Conservation (phyloP, 2,113 vertebrate species). For the Aramus guarauna region DNA sequence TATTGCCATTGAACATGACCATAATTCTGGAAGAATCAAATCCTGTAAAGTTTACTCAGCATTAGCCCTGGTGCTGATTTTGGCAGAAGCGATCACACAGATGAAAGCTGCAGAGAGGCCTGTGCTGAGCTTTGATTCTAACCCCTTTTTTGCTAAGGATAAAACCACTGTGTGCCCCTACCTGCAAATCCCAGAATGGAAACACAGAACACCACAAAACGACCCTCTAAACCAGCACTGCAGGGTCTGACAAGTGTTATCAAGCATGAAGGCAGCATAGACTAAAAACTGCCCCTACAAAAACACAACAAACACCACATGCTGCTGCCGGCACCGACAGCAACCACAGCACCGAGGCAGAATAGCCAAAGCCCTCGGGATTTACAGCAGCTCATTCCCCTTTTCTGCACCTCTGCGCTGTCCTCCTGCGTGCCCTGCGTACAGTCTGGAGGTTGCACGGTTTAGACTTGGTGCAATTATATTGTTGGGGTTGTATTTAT, state of each 20-base stretch:
- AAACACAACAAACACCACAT: neutral
- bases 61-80: neutral
- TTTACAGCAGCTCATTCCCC: neutral
- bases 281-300: neutral
- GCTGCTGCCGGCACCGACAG: neutral
- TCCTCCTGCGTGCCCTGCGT: rapidly evolving
- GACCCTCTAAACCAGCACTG: neutral
- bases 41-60: neutral
- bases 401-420: neutral
- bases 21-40: neutral
- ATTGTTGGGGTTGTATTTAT: neutral
- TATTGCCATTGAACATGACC: neutral
- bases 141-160: neutral
- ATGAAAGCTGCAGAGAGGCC: neutral
- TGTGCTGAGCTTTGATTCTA: neutral
- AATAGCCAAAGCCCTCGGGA: neutral
- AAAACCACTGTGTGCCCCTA: neutral
- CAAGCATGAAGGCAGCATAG: neutral
- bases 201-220: neutral
- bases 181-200: neutral
- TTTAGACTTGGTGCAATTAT: neutral
- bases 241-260: neutral
- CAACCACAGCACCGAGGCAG: rapidly evolving
- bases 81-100: neutral
- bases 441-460: neutral